Evolutionary conservation across 2,888 invertebrate genomes (phyloP).

Genomic region (Athripsodes cinereus): DNA sequence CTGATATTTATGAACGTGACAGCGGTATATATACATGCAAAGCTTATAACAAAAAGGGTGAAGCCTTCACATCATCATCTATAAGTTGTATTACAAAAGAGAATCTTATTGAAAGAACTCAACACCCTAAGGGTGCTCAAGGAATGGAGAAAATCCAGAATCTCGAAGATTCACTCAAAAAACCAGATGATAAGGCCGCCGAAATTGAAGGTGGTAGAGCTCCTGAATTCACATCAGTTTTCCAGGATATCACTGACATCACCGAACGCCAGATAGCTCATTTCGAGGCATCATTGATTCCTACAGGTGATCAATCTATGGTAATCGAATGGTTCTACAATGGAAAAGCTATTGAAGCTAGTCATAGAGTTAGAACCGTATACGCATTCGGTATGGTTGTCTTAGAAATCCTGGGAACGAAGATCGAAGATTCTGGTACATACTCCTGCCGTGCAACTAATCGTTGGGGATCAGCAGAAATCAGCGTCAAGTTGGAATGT

Average conservation of each 20-base stretch:
- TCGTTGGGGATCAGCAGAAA: slow-evolving; percentile 83
- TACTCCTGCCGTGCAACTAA: slow-evolving; percentile 87
- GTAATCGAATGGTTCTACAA: slow-evolving; percentile 95
- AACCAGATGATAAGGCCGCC: slow-evolving; percentile 59
- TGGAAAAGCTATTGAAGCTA: slow-evolving; percentile 79
- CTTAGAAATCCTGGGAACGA: slow-evolving; percentile 90
- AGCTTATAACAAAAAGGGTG: slow-evolving; percentile 81
- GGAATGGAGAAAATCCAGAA: slow-evolving; percentile 88
- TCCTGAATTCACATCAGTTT: slow-evolving; percentile 83
- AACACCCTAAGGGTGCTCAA: slow-evolving; percentile 93
- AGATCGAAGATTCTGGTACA: slow-evolving; percentile 85
- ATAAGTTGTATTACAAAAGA: slow-evolving; percentile 78
- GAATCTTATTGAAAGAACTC: slow-evolving; percentile 78
- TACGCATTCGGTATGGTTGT: slow-evolving; percentile 98
- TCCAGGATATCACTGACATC: slow-evolving; percentile 74
- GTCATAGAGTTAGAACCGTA: slow-evolving; percentile 86
- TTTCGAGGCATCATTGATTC: slow-evolving; percentile 93
- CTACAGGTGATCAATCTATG: slow-evolving; percentile 91
- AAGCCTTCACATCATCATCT: slow-evolving; percentile 88
- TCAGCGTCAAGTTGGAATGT: slow-evolving; percentile 75
- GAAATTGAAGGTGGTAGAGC: slow-evolving; percentile 77
- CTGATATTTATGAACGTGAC: slow-evolving; percentile 87
- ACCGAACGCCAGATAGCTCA: slow-evolving; percentile 96
- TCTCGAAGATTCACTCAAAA: slow-evolving; percentile 78
- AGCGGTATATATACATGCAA: slow-evolving; percentile 92